phyloP scores from a whole-genome alignment of 2,113 vertebrate species.

The Mobula birostris region DNA sequence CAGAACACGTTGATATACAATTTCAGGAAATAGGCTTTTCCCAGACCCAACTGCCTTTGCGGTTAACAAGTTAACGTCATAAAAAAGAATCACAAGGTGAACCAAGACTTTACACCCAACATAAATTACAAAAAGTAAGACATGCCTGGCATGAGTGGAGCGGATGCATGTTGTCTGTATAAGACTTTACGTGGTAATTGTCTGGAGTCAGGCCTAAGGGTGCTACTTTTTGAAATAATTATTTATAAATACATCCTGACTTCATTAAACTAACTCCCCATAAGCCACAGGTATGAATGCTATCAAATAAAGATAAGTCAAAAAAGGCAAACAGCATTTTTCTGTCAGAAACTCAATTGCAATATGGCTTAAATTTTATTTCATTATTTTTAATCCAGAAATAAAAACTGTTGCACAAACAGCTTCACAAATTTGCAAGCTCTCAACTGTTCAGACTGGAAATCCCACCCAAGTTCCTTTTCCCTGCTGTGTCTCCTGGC shows the following conservation, averaged over 20 bases:
- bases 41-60: not conserved
- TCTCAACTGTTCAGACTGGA: not conserved
- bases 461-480: conserved; percentile 28
- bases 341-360: not conserved
- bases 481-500: conserved; percentile 16
- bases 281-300: not conserved
- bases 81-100: not conserved
- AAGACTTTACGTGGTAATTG: conserved; percentile 15
- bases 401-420: not conserved
- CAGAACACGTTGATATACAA: not conserved
- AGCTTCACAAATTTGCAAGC: not conserved
- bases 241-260: conserved; percentile 7
- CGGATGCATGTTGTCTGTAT: not conserved
- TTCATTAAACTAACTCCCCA: not conserved
- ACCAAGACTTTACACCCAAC: too few relatives aligned
- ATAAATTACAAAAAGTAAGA: not conserved
- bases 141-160: not conserved
- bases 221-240: not conserved
- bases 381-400: not conserved
- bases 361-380: not conserved
- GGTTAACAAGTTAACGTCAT: not conserved
- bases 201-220: not conserved
- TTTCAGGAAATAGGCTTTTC: not conserved
- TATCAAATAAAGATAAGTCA: not conserved
- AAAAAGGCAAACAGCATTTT: not conserved